Percentiles rank a stretch among this genome's conserved stretches.
phyloP scores from a whole-genome alignment of 2,113 vertebrate genomes.

The Catagonus wagneri region DNA sequence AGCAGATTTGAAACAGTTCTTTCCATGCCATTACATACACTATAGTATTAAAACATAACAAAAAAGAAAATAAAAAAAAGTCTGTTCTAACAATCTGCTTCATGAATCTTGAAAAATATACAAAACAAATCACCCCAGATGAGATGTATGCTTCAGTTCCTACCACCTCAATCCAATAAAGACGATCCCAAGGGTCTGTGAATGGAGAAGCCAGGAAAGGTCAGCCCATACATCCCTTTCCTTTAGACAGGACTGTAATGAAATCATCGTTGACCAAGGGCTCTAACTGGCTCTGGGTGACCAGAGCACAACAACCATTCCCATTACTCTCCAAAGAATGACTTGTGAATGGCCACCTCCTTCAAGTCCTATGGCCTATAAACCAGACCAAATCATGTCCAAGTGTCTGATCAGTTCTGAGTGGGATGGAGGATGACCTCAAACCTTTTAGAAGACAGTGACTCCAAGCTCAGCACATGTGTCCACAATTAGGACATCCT shows the following conservation, averaged over 20 bases:
- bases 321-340: slow-evolving; percentile 25
- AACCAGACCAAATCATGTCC: neutral
- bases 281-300: neutral
- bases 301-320: neutral
- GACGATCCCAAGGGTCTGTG: neutral
- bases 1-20: slow-evolving; percentile 78
- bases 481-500: neutral
- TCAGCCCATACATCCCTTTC: neutral
- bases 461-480: neutral
- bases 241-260: slow-evolving; percentile 9
- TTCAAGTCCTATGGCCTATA: neutral
- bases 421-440: neutral
- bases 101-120: slow-evolving; percentile 62
- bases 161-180: neutral
- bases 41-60: slow-evolving; percentile 82
- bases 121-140: slow-evolving; percentile 66
- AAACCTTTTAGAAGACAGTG: neutral
- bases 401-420: neutral
- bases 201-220: neutral
- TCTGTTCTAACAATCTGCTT: slow-evolving; percentile 80
- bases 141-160: slow-evolving; percentile 4
- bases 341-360: neutral
- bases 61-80: slow-evolving; percentile 82
- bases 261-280: slow-evolving; percentile 26
- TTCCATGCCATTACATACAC: slow-evolving; percentile 71